A percentile compares a stretch with the other conserved stretches of the same genome.
These are phyloP conservation scores for Brienomyrus longianalis DNA, from an alignment of 2,113 vertebrate genomes.

Conservation along the genomic window DNA sequence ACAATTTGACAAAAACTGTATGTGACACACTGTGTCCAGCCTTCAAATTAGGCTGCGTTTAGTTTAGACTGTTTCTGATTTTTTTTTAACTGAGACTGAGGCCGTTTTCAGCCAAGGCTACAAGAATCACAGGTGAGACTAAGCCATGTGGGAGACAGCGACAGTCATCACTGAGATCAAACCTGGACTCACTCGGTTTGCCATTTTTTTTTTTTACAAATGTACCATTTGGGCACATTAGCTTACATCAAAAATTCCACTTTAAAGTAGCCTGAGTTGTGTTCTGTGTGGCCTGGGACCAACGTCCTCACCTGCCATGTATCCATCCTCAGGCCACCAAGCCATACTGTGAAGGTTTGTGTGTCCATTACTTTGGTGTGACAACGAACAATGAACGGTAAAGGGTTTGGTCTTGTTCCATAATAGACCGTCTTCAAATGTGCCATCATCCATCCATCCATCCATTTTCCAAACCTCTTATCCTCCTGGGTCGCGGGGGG, in stretches of 20 bases:
- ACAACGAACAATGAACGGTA: neutral
- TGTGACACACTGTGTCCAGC: neutral
- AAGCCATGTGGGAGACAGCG: neutral
- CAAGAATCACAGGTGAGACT: neutral
- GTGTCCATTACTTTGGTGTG: neutral
- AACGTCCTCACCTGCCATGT: neutral
- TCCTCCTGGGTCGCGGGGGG: no score
- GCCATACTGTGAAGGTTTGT: neutral
- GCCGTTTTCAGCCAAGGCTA: neutral
- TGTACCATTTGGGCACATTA: neutral
- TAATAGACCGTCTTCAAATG: neutral
- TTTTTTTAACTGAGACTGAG: neutral
- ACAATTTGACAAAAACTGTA: neutral
- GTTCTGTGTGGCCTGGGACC: neutral
- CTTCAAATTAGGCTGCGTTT: neutral
- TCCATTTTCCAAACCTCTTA: no score
- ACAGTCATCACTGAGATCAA: neutral
- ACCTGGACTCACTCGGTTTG: neutral
- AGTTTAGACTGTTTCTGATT: neutral
- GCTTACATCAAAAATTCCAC: neutral
- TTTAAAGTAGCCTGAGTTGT: neutral
- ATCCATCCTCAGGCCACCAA: neutral
- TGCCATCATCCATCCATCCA: neutral
- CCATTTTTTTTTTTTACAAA: neutral
- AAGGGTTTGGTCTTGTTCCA: neutral